Evolutionary conservation across 2,113 vertebrate genomes (phyloP).

Genomic region (Atherinomorus stipes): DNA sequence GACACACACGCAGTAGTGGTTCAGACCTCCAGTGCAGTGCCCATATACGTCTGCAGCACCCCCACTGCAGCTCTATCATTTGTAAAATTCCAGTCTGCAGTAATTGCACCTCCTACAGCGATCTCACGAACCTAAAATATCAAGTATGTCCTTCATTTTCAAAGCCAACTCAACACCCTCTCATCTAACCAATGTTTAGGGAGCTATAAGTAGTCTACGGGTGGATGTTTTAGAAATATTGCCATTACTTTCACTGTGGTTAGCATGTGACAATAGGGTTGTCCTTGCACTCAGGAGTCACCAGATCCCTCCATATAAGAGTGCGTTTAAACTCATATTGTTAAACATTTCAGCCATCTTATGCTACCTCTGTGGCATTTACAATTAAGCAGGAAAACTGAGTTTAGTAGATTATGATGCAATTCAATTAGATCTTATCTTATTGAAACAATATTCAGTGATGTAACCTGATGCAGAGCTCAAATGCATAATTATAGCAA

Average conservation of each 20-base stretch:
- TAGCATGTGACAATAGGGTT: conserved; percentile 48
- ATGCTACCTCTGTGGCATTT: not conserved
- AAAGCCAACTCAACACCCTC: conserved; percentile 31
- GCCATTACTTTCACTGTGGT: conserved; percentile 53
- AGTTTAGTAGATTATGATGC: not conserved
- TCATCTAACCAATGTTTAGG: conserved; percentile 59
- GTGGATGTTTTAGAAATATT: conserved; percentile 50
- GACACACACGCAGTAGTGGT: not conserved
- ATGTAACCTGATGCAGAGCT: not conserved
- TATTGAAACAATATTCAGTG: not conserved
- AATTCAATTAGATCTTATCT: not conserved
- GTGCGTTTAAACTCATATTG: not conserved
- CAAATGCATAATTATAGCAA: not conserved
- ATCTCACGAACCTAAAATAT: conserved; percentile 65
- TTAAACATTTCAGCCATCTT: not conserved
- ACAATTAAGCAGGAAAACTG: not conserved
- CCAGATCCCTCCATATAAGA: conserved; percentile 4
- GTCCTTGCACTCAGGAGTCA: conserved; percentile 18
- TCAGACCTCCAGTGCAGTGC: conserved; percentile 36
- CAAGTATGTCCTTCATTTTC: conserved; percentile 48
- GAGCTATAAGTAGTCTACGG: conserved; percentile 52
- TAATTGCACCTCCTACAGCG: conserved; percentile 70
- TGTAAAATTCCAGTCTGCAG: conserved; percentile 61
- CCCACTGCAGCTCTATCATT: conserved; percentile 72
- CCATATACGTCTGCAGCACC: conserved; percentile 53